Conservation (phyloP, 2,797 vertebrate genomes). For the Sparidentex hasta region DNA sequence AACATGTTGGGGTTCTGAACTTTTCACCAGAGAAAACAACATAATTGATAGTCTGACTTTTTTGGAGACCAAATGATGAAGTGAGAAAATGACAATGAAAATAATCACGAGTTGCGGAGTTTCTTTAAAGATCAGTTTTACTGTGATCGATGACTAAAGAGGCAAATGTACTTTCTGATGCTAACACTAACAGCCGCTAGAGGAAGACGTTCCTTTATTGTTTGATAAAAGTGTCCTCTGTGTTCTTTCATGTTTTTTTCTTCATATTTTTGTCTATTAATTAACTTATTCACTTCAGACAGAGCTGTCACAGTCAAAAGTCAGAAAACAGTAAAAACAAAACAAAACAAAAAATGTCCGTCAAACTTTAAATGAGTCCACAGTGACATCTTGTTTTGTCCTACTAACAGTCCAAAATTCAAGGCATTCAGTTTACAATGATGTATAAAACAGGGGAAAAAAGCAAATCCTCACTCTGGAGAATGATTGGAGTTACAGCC, state of each 20-base stretch:
- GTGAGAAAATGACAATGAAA: neutral
- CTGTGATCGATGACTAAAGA: neutral
- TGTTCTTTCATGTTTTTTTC: neutral
- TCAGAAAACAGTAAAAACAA: neutral
- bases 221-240: neutral
- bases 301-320: neutral
- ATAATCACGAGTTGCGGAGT: neutral
- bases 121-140: neutral
- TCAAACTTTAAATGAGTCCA: neutral
- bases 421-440: neutral
- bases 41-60: neutral
- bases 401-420: neutral
- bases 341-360: neutral
- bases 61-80: neutral
- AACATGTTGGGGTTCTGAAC: neutral
- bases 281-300: neutral
- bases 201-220: neutral
- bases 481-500: neutral
- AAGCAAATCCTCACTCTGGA: neutral
- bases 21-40: neutral
- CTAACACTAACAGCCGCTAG: neutral
- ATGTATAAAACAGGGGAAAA: neutral
- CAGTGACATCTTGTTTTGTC: neutral
- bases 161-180: neutral
- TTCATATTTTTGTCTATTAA: neutral